Evolutionary conservation across 35 echinoderm and acorn worm genomes (phyloP).

Genomic region (Diadema setosum): DNA sequence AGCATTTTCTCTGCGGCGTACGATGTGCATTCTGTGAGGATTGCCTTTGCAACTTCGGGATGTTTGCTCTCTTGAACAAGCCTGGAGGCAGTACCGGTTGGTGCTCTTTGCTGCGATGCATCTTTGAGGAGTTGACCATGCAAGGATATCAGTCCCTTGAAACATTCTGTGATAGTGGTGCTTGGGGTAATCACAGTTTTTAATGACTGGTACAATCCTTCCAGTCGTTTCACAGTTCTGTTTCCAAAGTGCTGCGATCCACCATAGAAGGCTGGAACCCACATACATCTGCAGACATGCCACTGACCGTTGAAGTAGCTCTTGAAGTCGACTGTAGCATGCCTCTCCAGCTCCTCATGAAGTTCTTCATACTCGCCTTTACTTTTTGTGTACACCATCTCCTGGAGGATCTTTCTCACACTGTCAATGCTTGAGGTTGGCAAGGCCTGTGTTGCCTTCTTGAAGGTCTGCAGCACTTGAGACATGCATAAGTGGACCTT

Average conservation of each 20-base stretch:
- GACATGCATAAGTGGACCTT: background rate
- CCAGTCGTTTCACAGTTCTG: background rate
- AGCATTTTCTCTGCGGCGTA: background rate
- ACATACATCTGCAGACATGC: background rate
- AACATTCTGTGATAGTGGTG: background rate
- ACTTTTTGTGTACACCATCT: background rate
- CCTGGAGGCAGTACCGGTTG: background rate
- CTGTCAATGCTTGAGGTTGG: background rate
- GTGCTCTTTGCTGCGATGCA: background rate
- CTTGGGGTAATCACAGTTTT: background rate
- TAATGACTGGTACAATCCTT: background rate
- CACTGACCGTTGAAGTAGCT: background rate
- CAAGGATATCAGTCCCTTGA: background rate
- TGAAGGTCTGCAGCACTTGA: background rate
- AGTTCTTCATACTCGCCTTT: background rate
- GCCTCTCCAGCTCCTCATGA: background rate
- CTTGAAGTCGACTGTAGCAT: background rate
- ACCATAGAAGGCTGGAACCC: background rate
- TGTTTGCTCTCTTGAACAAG: background rate
- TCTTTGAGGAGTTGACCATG: background rate
- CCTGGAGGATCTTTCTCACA: background rate
- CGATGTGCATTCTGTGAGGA: background rate
- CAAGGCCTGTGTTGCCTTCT: background rate
- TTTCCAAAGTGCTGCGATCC: background rate
- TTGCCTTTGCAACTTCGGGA: background rate